phyloP scores from a whole-genome alignment of 1,140 invertebrate species.

The Polypedilum pembai region DNA sequence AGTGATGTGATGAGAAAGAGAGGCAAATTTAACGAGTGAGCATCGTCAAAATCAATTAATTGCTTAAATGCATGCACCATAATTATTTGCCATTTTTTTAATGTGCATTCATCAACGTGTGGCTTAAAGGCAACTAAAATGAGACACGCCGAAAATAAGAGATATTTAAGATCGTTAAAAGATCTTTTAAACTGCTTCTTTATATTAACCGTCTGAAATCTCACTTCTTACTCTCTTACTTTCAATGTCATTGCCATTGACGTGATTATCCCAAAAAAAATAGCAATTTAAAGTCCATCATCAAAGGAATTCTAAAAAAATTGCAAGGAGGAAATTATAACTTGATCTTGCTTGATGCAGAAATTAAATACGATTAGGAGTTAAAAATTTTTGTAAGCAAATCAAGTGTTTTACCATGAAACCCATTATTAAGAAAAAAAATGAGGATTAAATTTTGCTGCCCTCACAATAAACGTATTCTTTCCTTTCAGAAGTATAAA shows the following conservation, averaged over 20 bases:
- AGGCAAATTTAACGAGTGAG: not conserved
- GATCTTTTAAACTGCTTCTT: not conserved
- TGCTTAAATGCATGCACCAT: slow-evolving; percentile 3
- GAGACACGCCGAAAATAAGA: not conserved
- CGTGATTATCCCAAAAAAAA: not conserved
- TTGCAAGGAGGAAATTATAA: too few species aligned
- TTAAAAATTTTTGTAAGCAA: too few species aligned
- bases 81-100: not conserved
- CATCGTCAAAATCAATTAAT: slow-evolving; percentile 6
- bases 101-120: slow-evolving; percentile 7
- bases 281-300: slow-evolving; percentile 17
- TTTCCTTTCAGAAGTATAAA: not conserved
- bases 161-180: not conserved
- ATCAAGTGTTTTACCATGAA: too few species aligned
- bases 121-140: not conserved
- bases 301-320: not conserved
- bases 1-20: not conserved
- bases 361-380: too few species aligned
- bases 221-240: not conserved
- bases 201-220: not conserved
- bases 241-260: not conserved
- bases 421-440: too few species aligned
- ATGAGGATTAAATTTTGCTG: too few species aligned
- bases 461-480: not conserved
- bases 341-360: too few species aligned